phyloP scores from a whole-genome alignment of 2,113 vertebrate genomes.

The Rhynchomys soricoides region DNA sequence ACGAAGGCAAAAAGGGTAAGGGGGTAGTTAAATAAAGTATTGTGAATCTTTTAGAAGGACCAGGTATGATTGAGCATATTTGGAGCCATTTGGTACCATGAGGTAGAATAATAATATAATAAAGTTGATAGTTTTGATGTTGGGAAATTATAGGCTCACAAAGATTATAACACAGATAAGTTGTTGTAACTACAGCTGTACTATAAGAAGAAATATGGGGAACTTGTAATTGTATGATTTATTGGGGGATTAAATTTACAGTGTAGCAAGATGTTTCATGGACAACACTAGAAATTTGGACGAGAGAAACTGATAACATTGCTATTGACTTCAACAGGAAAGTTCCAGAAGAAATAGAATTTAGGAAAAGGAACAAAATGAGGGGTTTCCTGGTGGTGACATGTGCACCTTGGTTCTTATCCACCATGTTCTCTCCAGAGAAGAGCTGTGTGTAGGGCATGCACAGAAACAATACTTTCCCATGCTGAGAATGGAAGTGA shows the following conservation, averaged over 20 bases:
- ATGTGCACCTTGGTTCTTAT: neutral
- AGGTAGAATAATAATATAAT: neutral
- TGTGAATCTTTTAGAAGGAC: neutral
- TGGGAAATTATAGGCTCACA: neutral
- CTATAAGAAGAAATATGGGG: neutral
- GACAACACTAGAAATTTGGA: neutral
- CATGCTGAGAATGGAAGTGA: neutral
- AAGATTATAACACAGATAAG: neutral
- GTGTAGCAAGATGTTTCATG: neutral
- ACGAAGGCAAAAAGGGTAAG: neutral
- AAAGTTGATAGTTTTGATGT: neutral
- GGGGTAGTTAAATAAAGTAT: neutral
- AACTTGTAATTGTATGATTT: neutral
- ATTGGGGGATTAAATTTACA: neutral
- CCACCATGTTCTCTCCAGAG: neutral
- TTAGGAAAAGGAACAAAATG: neutral
- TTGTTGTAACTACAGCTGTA: neutral
- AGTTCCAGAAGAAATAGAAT: constrained; percentile 14
- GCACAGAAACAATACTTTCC: neutral
- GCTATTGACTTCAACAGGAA: neutral
- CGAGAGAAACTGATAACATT: neutral
- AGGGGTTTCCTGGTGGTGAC: neutral
- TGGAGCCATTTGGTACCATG: neutral
- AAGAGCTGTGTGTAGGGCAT: neutral
- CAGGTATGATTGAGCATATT: neutral